These are phyloP conservation scores for Seladonia tumulorum DNA, from an alignment of 2,888 invertebrate genomes.

Conservation along the genomic window DNA sequence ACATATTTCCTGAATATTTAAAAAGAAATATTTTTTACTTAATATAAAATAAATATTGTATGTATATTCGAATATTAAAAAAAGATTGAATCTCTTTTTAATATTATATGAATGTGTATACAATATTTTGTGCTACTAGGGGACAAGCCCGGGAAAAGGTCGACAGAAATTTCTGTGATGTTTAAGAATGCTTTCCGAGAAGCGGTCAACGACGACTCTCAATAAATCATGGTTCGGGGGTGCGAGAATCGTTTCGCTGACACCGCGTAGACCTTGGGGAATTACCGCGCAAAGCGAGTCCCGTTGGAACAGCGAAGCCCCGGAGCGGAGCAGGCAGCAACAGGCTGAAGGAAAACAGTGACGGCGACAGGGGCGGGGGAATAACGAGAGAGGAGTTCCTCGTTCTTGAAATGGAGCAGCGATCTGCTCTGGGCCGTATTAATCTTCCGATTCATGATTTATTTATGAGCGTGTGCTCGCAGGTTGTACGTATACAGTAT, in stretches of 20 bases:
- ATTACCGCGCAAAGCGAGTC: background rate
- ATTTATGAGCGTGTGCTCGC: background rate
- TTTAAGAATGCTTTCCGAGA: background rate
- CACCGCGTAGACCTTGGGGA: background rate
- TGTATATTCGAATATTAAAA: too few species aligned
- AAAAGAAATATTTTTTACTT: too few species aligned
- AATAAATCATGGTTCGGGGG: background rate
- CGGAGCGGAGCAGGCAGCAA: conserved; percentile 12
- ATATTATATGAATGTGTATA: too few species aligned
- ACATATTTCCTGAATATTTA: too few species aligned
- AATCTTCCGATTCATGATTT: conserved; percentile 57
- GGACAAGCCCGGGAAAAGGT: background rate
- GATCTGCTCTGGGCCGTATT: background rate
- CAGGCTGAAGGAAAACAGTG: conserved; percentile 11
- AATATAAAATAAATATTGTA: too few species aligned
- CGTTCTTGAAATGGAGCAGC: background rate
- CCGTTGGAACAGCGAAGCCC: background rate
- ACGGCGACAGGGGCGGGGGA: background rate
- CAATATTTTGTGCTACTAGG: too few species aligned
- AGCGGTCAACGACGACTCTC: background rate
- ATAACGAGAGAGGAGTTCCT: background rate
- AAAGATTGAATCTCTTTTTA: too few species aligned
- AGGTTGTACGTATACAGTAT: too few species aligned
- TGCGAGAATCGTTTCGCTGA: background rate
- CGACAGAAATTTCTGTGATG: background rate